Conservation (phyloP, 2,888 invertebrate species). For the Hoplodrina blanda region DNA sequence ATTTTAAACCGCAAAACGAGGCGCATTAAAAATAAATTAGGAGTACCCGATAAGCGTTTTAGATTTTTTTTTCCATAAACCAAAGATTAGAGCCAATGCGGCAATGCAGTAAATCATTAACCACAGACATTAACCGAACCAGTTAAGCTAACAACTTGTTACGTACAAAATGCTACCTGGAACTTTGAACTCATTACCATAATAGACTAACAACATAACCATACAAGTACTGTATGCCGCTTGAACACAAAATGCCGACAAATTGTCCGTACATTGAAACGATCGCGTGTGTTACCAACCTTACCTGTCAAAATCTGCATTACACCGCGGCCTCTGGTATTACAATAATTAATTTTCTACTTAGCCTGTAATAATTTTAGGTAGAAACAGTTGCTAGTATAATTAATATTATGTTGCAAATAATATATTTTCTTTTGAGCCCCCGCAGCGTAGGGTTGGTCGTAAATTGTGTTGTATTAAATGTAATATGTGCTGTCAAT, state of each 20-base stretch:
- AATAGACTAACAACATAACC: slow-evolving; percentile 50
- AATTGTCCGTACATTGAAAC: slow-evolving; percentile 39
- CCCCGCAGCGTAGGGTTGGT: slow-evolving; percentile 64
- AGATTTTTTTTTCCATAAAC: slow-evolving; percentile 6
- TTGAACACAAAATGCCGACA: slow-evolving; percentile 50
- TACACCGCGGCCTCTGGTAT: slow-evolving; percentile 54
- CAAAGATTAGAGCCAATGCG: slow-evolving; percentile 19
- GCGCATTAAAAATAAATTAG: slow-evolving; percentile 32
- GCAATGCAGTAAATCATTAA: slow-evolving; percentile 37
- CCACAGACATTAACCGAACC: slow-evolving; percentile 17
- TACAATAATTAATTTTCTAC: slow-evolving; percentile 69
- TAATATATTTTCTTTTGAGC: slow-evolving; percentile 70
- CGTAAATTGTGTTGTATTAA: slow-evolving; percentile 64
- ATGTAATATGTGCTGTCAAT: slow-evolving; percentile 66
- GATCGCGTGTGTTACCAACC: slow-evolving; percentile 51
- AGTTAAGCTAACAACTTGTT: slow-evolving; percentile 17
- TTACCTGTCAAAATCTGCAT: slow-evolving; percentile 68
- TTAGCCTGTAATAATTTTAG: slow-evolving; percentile 67
- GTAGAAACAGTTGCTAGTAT: slow-evolving; percentile 67
- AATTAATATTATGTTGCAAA: slow-evolving; percentile 73
- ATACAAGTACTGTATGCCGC: slow-evolving; percentile 23
- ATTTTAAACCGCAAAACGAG: not conserved
- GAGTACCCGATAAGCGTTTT: slow-evolving; percentile 13
- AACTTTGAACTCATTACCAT: slow-evolving; percentile 42
- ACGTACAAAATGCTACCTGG: slow-evolving; percentile 32